These are phyloP conservation scores for Nothobranchius kuhntae DNA, from an alignment of 2,113 vertebrate genomes.

Conservation along the genomic window DNA sequence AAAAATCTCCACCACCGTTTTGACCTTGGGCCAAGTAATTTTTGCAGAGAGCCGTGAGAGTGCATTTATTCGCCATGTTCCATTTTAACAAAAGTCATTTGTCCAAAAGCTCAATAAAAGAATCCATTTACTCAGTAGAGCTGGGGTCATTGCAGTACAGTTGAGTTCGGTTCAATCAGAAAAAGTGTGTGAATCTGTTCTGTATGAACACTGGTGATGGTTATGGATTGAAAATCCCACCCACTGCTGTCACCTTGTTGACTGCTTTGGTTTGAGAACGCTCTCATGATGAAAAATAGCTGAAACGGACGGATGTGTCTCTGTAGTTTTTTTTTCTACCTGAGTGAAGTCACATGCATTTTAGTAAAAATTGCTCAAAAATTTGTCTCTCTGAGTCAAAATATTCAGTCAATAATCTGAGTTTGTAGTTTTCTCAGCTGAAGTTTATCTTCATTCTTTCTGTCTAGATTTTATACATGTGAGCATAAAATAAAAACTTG, in stretches of 20 bases:
- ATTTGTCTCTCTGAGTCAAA: neutral
- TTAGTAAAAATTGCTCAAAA: neutral
- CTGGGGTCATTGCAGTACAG: neutral
- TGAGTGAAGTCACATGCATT: neutral
- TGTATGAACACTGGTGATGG: neutral
- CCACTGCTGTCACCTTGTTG: neutral
- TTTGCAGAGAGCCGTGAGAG: neutral
- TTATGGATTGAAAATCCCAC: neutral
- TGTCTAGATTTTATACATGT: too few relatives aligned
- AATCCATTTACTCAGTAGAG: slow-evolving; percentile 9
- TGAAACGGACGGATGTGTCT: neutral
- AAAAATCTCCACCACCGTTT: neutral
- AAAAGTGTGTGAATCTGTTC: neutral
- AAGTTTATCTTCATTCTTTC: neutral
- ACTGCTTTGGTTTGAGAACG: neutral
- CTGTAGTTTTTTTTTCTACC: neutral
- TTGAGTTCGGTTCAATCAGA: neutral
- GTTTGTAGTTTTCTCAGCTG: too few relatives aligned
- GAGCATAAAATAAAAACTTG: too few relatives aligned
- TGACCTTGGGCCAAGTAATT: neutral
- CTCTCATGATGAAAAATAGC: neutral
- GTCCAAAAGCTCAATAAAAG: neutral
- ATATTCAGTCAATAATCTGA: neutral
- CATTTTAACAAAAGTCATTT: neutral
- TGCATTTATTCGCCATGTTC: neutral